These are phyloP conservation scores for Orius laevigatus DNA, from an alignment of 1,140 invertebrate genomes.

Conservation along the genomic window DNA sequence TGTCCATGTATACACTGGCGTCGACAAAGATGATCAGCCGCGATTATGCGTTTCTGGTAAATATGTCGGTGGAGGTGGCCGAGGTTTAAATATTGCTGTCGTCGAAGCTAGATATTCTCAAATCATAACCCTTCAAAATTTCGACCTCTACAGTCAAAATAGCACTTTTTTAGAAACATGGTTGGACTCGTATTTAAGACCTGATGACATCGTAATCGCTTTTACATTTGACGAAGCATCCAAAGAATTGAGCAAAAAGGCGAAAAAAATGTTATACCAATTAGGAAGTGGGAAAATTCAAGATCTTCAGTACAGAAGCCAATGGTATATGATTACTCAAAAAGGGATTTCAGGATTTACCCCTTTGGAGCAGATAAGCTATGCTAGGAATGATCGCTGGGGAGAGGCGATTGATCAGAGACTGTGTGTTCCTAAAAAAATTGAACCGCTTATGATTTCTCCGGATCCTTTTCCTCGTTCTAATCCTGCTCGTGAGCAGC, in stretches of 20 bases:
- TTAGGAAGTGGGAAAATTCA: slow-evolving; percentile 34
- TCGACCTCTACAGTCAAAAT: slow-evolving; percentile 23
- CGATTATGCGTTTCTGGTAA: slow-evolving; percentile 33
- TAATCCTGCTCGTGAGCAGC: slow-evolving; percentile 28
- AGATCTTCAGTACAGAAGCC: slow-evolving; percentile 36
- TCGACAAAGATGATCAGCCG: slow-evolving; percentile 28
- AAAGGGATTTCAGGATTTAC: slow-evolving; percentile 37
- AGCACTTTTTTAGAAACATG: slow-evolving; percentile 21
- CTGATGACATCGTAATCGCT: slow-evolving; percentile 22
- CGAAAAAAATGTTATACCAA: slow-evolving; percentile 21
- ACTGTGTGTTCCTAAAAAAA: slow-evolving; percentile 23
- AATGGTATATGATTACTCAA: slow-evolving; percentile 40
- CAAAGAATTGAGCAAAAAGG: slow-evolving; percentile 21
- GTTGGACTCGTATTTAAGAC: slow-evolving; percentile 17
- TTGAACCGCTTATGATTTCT: slow-evolving; percentile 19
- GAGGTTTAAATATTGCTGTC: slow-evolving; percentile 22
- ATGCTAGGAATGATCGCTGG: slow-evolving; percentile 22
- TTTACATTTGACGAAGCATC: slow-evolving; percentile 25
- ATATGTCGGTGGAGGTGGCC: slow-evolving; percentile 24
- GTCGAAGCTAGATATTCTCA: slow-evolving; percentile 19
- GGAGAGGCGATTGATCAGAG: slow-evolving; percentile 22
- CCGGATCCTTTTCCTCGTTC: slow-evolving; percentile 28
- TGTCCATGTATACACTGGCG: slow-evolving; percentile 32
- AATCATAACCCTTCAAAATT: slow-evolving; percentile 20
- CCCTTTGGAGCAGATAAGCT: slow-evolving; percentile 32